A percentile compares a stretch with the other conserved stretches of the same genome.
phyloP scores from a whole-genome alignment of 1,140 invertebrate genomes.

The Rhagoletis zephyria region DNA sequence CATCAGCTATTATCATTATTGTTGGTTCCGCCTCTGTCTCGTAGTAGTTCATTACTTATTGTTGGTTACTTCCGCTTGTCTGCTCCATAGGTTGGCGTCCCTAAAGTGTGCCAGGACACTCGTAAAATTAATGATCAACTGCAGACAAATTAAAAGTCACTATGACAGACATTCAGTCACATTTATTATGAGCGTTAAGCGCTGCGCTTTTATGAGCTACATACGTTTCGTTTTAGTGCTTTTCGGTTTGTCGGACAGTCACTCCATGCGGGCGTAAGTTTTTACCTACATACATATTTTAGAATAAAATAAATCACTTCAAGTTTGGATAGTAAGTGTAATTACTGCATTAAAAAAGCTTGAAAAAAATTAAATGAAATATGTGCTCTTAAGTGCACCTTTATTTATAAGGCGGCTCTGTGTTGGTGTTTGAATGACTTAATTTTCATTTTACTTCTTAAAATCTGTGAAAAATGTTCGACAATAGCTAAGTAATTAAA shows the following conservation, averaged over 20 bases:
- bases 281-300: not conserved
- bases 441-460: no score
- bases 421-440: no score
- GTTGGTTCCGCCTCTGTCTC: not conserved
- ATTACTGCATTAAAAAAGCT: no score
- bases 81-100: not conserved
- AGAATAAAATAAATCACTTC: not conserved
- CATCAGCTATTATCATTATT: not conserved
- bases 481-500: no score
- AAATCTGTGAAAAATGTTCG: no score
- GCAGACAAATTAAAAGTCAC: slow-evolving; percentile 40
- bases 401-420: no score
- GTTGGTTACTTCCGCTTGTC: not conserved
- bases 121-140: slow-evolving; percentile 31
- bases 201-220: not conserved
- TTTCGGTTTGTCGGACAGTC: not conserved
- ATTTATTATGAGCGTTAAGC: not conserved
- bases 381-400: no score
- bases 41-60: not conserved
- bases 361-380: no score
- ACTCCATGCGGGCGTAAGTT: not conserved
- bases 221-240: not conserved
- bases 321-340: no score
- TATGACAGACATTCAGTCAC: not conserved
- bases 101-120: not conserved